These are phyloP conservation scores for Morinoia aosen DNA, from an alignment of 2,888 invertebrate species.

Conservation along the genomic window DNA sequence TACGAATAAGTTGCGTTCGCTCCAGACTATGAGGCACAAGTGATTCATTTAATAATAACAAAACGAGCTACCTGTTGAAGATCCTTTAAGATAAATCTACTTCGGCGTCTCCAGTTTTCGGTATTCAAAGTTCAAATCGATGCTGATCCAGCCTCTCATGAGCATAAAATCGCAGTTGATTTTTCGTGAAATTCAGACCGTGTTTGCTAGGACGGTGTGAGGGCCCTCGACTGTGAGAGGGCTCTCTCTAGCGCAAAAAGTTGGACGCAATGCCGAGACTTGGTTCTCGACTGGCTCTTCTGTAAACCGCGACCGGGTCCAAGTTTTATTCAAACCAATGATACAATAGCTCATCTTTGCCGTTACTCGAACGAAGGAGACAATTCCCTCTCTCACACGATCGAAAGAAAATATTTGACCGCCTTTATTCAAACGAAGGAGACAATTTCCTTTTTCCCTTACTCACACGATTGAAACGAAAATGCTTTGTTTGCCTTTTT, in stretches of 20 bases:
- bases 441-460: no score
- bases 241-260: not conserved
- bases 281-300: not conserved
- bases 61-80: not conserved
- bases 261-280: not conserved
- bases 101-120: not conserved
- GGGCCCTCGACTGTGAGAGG: not conserved
- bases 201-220: not conserved
- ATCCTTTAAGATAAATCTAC: not conserved
- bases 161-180: not conserved
- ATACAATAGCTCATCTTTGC: not conserved
- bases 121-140: not conserved
- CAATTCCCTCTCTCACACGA: no score
- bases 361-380: no score
- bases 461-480: no score
- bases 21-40: no score
- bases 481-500: no score
- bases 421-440: no score
- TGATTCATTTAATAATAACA: not conserved
- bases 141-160: not conserved
- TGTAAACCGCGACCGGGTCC: not conserved
- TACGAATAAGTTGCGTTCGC: no score
- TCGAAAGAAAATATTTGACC: no score
- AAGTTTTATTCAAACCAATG: not conserved
- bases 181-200: not conserved